Evolutionary conservation across 2,888 invertebrate genomes (phyloP).

Genomic region (Petrophora chlorosata): DNA sequence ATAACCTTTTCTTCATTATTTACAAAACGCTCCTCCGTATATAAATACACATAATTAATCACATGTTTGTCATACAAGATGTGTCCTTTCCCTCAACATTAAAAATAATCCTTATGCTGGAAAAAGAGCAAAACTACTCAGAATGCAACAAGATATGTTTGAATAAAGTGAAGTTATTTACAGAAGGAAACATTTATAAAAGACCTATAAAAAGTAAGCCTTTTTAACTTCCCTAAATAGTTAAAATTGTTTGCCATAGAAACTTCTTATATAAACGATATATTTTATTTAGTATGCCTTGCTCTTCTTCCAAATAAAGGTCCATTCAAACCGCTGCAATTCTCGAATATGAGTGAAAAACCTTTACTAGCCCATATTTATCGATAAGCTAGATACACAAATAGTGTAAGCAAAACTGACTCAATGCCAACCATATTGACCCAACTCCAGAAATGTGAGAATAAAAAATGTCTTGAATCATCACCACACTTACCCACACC

Average conservation of each 20-base stretch:
- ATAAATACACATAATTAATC: constrained; percentile 6
- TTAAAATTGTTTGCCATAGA: too few species aligned
- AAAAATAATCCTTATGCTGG: not conserved
- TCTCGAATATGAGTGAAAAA: not conserved
- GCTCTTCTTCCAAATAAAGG: constrained; percentile 16
- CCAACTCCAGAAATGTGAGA: too few species aligned
- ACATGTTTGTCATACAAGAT: constrained; percentile 5
- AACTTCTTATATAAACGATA: not conserved
- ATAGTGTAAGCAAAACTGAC: too few species aligned
- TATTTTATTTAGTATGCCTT: not conserved
- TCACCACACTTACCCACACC: too few species aligned
- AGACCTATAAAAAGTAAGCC: too few species aligned
- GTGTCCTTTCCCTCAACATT: not conserved
- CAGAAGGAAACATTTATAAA: too few species aligned
- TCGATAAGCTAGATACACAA: not conserved
- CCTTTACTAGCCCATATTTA: not conserved
- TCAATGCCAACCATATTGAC: too few species aligned
- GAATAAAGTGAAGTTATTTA: too few species aligned
- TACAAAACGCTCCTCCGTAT: not conserved
- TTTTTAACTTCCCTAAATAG: too few species aligned
- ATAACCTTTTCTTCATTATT: constrained; percentile 1
- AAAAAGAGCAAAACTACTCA: constrained; percentile 3
- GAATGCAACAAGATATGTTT: too few species aligned
- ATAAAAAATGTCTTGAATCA: too few species aligned
- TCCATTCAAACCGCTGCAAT: constrained; percentile 10